Base-by-base conservation (phyloP, 53 echinoderm and acorn worm genomes). In the Echinarachnius parma region DNA sequence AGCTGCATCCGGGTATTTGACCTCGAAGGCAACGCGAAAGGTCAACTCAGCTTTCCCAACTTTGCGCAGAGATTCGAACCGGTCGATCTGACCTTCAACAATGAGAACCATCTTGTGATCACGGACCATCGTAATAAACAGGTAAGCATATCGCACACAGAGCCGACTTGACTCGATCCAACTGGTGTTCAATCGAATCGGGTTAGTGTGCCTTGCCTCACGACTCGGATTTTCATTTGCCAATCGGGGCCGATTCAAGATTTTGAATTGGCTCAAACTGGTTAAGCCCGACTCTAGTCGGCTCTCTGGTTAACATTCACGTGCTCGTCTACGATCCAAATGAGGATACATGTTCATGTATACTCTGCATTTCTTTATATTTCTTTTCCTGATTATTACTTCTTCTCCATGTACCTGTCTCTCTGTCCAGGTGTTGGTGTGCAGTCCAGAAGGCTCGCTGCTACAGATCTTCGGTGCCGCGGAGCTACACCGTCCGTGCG, bases 1-100 rank as follows among this genome's bases (percentile, higher is more conserved):
- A 91, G 88, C 56, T 79, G 82, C 53, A 91, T 96, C 59, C 80
- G 90, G 34, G 71, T 96, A 47, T 96, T 91, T 46, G 90, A 96
- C 56, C 71, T 87, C 29, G 85, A 90, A 29, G 98, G 98, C 52
- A 88, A 84, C 66, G 82, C 84, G 48, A 85, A 88, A 72, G 84
- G 74, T 25, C 90, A 96, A 49, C 42, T 96, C 18, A 77, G 75
- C 50, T 96, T 91, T 31, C 82, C 84, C 2, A 90, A 91, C 25
- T 87, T 91, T 56, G 56, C 78, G 30, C 80, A 85, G 53, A 84
- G 85, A 44, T 91, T 96, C 35, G 98, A 96, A 55, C 98, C 98
- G 1, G 79, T 91, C 30, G 91, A 88, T 33, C 59, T 96, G 37
- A 77, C 91, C 13, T 71, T 91, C 16, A 82, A 88, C 21, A 83